These are phyloP conservation scores for Dendrolimus pini DNA, from an alignment of 2,888 invertebrate species.

Conservation along the genomic window DNA sequence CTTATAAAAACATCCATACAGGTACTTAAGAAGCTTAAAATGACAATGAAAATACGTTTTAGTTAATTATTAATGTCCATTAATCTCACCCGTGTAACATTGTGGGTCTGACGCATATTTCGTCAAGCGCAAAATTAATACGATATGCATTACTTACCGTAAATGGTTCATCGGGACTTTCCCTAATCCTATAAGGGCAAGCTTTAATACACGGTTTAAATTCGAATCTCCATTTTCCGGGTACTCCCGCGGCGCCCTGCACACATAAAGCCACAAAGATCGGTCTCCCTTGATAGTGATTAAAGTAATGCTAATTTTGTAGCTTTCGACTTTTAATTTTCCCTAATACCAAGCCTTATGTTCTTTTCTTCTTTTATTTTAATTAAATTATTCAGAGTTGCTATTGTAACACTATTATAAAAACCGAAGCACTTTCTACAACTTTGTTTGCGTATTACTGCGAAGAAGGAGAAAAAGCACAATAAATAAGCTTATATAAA, in stretches of 20 bases:
- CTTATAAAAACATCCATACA: too few species aligned
- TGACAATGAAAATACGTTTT: too few species aligned
- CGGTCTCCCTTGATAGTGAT: slow-evolving; percentile 48
- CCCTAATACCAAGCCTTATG: slow-evolving; percentile 22
- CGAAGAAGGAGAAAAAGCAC: too few species aligned
- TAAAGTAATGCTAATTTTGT: slow-evolving; percentile 53
- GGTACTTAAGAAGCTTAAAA: too few species aligned
- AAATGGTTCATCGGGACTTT: slow-evolving; percentile 27
- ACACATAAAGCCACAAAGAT: slow-evolving; percentile 45
- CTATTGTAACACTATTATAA: not conserved
- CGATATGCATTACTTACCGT: slow-evolving; percentile 10
- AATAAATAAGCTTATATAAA: too few species aligned
- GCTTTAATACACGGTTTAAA: slow-evolving; percentile 58
- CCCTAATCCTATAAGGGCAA: slow-evolving; percentile 38
- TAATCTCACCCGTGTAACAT: too few species aligned
- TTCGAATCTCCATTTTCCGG: slow-evolving; percentile 53
- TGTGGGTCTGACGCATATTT: not conserved
- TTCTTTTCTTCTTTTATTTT: slow-evolving; percentile 12
- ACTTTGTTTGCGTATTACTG: too few species aligned
- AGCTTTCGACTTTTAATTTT: slow-evolving; percentile 42
- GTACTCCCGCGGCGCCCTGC: slow-evolving; percentile 36
- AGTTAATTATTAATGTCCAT: too few species aligned
- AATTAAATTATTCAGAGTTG: slow-evolving; percentile 1
- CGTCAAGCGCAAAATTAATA: slow-evolving; percentile 31
- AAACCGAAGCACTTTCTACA: not conserved